Conservation (phyloP, 2,797 vertebrate genomes). For the Cryptoblepharus egeriae region DNA sequence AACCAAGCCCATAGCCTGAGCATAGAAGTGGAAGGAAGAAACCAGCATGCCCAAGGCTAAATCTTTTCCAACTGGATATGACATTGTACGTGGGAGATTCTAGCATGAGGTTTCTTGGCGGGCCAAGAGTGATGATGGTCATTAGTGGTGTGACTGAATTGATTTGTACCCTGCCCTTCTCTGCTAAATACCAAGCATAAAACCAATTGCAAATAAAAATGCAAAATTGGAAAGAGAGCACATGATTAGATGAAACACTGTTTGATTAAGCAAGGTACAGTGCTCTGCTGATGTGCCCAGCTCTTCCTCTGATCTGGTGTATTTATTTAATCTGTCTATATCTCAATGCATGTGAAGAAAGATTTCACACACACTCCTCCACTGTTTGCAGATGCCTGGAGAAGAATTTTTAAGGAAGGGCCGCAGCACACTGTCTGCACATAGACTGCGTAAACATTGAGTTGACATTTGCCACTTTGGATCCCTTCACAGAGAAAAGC, state of each 20-base stretch:
- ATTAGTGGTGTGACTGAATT: no score
- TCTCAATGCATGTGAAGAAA: neutral
- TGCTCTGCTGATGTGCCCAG: neutral
- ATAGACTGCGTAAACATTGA: neutral
- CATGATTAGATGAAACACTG: neutral
- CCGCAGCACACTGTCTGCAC: neutral
- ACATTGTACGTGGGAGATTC: neutral
- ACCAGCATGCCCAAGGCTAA: neutral
- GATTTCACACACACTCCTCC: neutral
- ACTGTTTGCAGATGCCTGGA: neutral
- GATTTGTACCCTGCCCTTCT: no score
- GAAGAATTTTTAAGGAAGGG: neutral
- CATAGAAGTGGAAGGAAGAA: neutral
- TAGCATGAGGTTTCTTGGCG: neutral
- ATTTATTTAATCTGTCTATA: neutral
- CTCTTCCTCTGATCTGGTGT: neutral
- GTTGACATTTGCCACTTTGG: neutral
- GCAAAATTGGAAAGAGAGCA: neutral
- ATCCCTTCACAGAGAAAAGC: no score
- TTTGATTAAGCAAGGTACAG: neutral
- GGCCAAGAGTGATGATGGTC: no score
- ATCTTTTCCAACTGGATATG: neutral
- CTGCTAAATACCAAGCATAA: no score
- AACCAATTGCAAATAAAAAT: no score
- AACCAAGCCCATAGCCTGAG: neutral